These are phyloP conservation scores for Arrhopalites spinosus DNA, from an alignment of 2,888 invertebrate species.

Conservation along the genomic window DNA sequence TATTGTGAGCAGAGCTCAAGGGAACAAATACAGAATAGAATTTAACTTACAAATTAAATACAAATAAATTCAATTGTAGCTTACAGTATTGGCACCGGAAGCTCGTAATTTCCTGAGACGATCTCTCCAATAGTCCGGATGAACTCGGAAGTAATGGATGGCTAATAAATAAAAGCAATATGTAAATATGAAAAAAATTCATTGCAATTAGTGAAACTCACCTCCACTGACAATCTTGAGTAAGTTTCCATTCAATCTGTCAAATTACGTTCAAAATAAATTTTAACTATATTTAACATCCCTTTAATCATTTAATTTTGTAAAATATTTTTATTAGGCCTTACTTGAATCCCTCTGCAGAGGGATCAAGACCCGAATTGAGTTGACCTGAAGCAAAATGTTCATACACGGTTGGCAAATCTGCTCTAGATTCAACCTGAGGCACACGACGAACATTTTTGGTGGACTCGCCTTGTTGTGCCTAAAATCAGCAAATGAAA, in stretches of 20 bases:
- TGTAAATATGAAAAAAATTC: too few species aligned
- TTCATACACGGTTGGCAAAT: slow-evolving; percentile 60
- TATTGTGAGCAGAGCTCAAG: too few species aligned
- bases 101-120: slow-evolving; percentile 63
- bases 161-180: too few species aligned
- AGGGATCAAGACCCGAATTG: slow-evolving; percentile 57
- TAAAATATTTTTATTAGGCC: slow-evolving; percentile 1
- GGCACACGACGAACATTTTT: neutral
- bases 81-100: slow-evolving; percentile 62
- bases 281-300: neutral
- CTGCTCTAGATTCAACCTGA: slow-evolving; percentile 25
- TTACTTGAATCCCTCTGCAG: slow-evolving; percentile 58
- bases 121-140: slow-evolving; percentile 63
- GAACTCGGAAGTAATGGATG: slow-evolving; percentile 64
- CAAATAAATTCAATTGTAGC: too few species aligned
- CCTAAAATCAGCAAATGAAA: neutral
- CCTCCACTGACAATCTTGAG: slow-evolving; percentile 63
- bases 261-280: neutral
- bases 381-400: slow-evolving; percentile 61
- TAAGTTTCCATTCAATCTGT: slow-evolving; percentile 60
- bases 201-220: too few species aligned
- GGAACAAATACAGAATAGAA: too few species aligned
- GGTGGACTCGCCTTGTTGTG: neutral
- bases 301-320: neutral
- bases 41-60: too few species aligned